phyloP scores from a whole-genome alignment of 2,113 vertebrate genomes.

The Donacobius atricapilla region DNA sequence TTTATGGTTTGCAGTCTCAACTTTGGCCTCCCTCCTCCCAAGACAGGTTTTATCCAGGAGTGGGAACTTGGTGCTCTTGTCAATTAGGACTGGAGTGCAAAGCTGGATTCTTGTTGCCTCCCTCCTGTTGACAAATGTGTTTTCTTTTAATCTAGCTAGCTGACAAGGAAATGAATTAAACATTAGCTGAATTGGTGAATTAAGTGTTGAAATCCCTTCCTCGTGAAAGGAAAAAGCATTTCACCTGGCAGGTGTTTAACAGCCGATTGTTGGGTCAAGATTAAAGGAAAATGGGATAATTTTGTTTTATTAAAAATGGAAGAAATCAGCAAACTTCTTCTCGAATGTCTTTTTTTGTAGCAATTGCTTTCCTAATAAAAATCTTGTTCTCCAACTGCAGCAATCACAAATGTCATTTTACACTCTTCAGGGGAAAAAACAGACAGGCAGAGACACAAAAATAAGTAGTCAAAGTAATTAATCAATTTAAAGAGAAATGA shows the following conservation, averaged over 20 bases:
- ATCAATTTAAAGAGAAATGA: not conserved
- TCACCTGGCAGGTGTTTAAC: constrained; percentile 9
- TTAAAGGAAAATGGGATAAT: not conserved
- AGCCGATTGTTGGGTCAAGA: not conserved
- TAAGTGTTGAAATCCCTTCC: constrained; percentile 7
- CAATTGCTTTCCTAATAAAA: not conserved
- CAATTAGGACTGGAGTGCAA: not conserved
- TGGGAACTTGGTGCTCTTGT: not conserved
- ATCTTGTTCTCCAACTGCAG: not conserved
- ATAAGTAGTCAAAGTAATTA: not conserved
- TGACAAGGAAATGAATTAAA: constrained; percentile 50
- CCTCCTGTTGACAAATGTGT: constrained; percentile 22
- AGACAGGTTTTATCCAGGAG: not conserved
- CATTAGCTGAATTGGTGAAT: not conserved
- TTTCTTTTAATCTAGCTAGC: constrained; percentile 26
- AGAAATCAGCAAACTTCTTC: not conserved
- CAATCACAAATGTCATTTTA: not conserved
- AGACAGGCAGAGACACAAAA: not conserved
- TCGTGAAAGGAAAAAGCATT: not conserved
- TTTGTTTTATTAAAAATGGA: not conserved
- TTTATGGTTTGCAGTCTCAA: not conserved
- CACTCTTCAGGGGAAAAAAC: not conserved
- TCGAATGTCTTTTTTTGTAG: not conserved
- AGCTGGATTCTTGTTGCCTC: not conserved
- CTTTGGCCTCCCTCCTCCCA: not conserved